Evolutionary conservation across 64 coral and sea anemone species (phyloP), one percentile per base, ranked within the genome.

Genomic region (Acropora yongei): DNA sequence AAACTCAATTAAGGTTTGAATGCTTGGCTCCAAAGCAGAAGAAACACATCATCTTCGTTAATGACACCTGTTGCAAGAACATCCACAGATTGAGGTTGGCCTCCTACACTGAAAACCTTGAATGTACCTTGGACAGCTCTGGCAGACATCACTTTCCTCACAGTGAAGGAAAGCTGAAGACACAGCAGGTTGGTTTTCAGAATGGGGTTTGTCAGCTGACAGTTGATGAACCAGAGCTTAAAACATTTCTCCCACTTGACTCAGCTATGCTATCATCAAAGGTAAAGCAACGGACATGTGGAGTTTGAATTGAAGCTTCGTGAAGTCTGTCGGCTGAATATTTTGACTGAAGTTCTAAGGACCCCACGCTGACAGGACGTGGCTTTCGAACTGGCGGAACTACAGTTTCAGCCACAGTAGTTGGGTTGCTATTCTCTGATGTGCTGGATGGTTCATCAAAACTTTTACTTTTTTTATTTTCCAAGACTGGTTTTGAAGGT

Each of bases 271-370:
- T n/a, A 6, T 84, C 80, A 68, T 63, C 17, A 68, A 46, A 84
- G 7, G 80, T 84, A 47, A 68, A 68, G 43, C 61, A 61, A 13
- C 80, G 61, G 80, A 13, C 60, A 46, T 66, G 58, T 68, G 6
- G 6, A n/a, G 41, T 43, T 84, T 84, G 80, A 44, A 68, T 57
- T 8, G 80, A 40, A 68, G 80, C 42, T 41, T 84, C 80, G 30
- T 84, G 82, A 49, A 84, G 82, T 84, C 82, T 84, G 18, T 84
- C 82, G 49, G 82, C 82, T 48, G 82, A 84, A 42, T 71, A 84
- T 67, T 69, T 84, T 44, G 82, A 84, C 44, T 84, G 82, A 84
- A 84, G 82, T 84, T 84, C 82, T 45, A 84, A n/a, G 43, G 82
- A 84, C 7, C 82, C 65, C 42, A 48, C 82, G 44, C 82, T 84